Evolutionary conservation across 2,797 vertebrate genomes (phyloP).

Genomic region (Mormyrus hasselquistii): DNA sequence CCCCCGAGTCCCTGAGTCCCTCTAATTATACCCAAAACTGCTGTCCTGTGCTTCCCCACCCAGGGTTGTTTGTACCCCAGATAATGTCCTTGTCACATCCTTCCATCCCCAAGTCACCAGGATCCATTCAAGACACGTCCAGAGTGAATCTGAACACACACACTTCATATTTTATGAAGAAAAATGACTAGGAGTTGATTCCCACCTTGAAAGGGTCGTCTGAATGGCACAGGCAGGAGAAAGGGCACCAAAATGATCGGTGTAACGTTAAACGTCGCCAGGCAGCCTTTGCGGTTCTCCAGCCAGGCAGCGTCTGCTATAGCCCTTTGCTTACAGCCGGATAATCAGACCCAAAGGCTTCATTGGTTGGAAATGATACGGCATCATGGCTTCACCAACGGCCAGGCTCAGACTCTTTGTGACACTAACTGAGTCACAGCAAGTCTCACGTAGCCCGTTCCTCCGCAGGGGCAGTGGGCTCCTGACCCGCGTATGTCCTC

Average conservation of each 20-base stretch:
- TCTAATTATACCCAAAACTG: not conserved
- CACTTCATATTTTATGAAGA: not conserved
- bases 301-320: not conserved
- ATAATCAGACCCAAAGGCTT: constrained; percentile 16
- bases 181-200: not conserved
- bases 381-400: not conserved
- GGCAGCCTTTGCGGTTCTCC: not conserved
- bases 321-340: not conserved
- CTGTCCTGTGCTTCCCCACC: not conserved
- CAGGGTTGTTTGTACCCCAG: not conserved
- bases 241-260: not conserved
- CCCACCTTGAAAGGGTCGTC: not conserved
- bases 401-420: not conserved
- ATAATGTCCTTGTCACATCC: not conserved
- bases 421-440: not conserved
- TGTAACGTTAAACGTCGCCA: not conserved
- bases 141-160: not conserved
- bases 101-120: not conserved
- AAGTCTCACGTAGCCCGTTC: not conserved
- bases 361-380: not conserved
- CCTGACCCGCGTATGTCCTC: not conserved
- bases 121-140: not conserved
- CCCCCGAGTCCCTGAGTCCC: not conserved
- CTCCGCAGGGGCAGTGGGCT: not conserved
- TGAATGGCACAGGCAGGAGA: not conserved